Base-by-base conservation (phyloP, 2,797 vertebrate genomes). In the Sorex maritimensis region DNA sequence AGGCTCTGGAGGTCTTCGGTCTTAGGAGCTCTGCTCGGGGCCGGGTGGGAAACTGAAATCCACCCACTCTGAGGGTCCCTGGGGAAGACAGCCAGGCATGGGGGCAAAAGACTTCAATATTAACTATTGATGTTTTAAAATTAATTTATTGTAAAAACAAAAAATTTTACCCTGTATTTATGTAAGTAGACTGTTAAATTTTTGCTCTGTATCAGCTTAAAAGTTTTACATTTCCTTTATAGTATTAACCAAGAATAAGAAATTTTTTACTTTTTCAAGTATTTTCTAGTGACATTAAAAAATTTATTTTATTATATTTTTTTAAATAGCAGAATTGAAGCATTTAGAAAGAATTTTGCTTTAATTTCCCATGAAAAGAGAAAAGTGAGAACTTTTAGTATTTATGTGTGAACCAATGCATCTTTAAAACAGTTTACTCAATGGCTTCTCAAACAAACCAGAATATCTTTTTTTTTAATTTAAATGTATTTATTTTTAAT, bases 341-440 rank as follows among this genome's bases (percentile, higher is more conserved):
- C 38, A 81, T 68, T 88, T 78, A 11, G n/a, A 83, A 86, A 68
- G 0, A 90, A 41, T 88, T 67, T 28, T 52, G 69, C 21, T 87
- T 87, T 24, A 23, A 49, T 58, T 90, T 88, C 21, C 24, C 63
- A 10, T 46, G 3, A 13, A 49, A 19, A 83, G 7, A 63, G 1
- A 80, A 49, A 46, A 88, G 30, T 65, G 78, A 88, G 80, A 90
- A 58, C 41, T 82, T 88, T 90, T 80, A 86, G 24, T 71, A 82
- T 65, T 11, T 84, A 26, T 71, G n/a, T 46, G 24, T 23, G 19
- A 90, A 81, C 11, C 17, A 23, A 71, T 82, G 77, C 34, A 55
- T 24, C 6, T 92, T 86, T 17, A 65, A 46, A 73, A 41, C 44
- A 1, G 55, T 85, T 92, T 90, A 73, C 46, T 26, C 69, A 72